phyloP scores from a whole-genome alignment of 2,888 invertebrate genomes.

The Chirona hameri region DNA sequence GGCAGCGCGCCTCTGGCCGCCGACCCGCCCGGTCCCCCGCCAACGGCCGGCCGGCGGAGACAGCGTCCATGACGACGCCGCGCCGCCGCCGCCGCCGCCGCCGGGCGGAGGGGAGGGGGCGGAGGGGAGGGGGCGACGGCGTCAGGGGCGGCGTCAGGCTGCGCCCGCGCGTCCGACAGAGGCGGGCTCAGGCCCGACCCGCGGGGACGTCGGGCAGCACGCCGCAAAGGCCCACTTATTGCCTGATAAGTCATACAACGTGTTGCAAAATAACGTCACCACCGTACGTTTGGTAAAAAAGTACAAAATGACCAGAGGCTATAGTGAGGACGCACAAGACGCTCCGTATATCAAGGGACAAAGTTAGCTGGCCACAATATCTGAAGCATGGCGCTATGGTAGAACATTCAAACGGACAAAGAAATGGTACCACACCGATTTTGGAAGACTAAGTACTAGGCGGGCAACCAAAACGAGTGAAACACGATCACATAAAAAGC shows the following conservation, averaged over 20 bases:
- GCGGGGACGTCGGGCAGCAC: neutral
- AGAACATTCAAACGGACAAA: slow-evolving; percentile 5
- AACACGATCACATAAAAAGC: slow-evolving; percentile 8
- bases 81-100: neutral
- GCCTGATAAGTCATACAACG: slow-evolving; percentile 10
- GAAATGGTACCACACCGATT: slow-evolving; percentile 8
- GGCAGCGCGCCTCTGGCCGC: too few relatives aligned
- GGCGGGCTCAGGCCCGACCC: too few relatives aligned
- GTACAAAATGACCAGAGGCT: slow-evolving; percentile 6
- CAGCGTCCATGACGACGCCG: neutral
- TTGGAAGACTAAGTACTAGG: slow-evolving; percentile 23
- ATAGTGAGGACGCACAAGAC: neutral
- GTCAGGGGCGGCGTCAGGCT: neutral
- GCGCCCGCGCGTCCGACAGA: neutral
- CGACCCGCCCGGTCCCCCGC: too few relatives aligned
- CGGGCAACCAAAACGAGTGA: neutral
- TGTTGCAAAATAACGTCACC: slow-evolving; percentile 25
- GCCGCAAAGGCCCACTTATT: slow-evolving; percentile 22
- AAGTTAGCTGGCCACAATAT: neutral
- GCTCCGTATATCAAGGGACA: neutral
- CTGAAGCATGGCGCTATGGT: neutral
- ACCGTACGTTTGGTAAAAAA: slow-evolving; percentile 1
- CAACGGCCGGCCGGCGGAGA: too few relatives aligned
- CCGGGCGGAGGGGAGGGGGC: neutral
- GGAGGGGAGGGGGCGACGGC: neutral